Evolutionary conservation across 1,140 invertebrate species (phyloP).

Genomic region (Harpegnathos saltator): DNA sequence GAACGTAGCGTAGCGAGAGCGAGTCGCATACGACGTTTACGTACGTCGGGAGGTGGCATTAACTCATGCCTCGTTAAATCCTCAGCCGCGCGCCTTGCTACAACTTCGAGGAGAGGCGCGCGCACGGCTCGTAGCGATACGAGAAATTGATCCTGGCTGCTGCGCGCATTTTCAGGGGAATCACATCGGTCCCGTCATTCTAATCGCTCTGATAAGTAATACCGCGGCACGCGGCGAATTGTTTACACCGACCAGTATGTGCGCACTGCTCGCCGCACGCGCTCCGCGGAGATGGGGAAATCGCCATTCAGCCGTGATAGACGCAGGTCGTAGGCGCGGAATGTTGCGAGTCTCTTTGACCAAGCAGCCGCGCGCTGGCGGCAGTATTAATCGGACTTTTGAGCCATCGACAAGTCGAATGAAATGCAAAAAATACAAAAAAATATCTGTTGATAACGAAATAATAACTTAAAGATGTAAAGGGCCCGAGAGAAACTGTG

Average conservation of each 20-base stretch:
- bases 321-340: background rate
- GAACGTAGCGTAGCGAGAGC: constrained; percentile 16
- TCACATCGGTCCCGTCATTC: background rate
- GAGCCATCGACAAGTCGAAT: background rate
- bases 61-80: constrained; percentile 74
- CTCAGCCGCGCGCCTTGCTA: background rate
- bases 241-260: too few species aligned
- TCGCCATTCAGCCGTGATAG: background rate
- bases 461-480: too few species aligned
- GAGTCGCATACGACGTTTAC: constrained; percentile 57
- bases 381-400: background rate
- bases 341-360: background rate
- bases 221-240: background rate
- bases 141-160: constrained; percentile 33
- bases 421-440: too few species aligned
- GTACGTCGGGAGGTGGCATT: constrained; percentile 63
- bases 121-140: background rate
- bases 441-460: too few species aligned
- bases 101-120: constrained; percentile 21
- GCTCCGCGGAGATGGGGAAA: background rate
- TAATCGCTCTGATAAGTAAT: constrained; percentile 5
- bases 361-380: background rate
- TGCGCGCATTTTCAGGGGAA: constrained; percentile 11
- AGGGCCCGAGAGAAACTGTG: too few species aligned
- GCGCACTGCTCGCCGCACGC: background rate